Base-by-base conservation (phyloP, 2,888 invertebrate genomes). In the Platerodrilus igneus region DNA sequence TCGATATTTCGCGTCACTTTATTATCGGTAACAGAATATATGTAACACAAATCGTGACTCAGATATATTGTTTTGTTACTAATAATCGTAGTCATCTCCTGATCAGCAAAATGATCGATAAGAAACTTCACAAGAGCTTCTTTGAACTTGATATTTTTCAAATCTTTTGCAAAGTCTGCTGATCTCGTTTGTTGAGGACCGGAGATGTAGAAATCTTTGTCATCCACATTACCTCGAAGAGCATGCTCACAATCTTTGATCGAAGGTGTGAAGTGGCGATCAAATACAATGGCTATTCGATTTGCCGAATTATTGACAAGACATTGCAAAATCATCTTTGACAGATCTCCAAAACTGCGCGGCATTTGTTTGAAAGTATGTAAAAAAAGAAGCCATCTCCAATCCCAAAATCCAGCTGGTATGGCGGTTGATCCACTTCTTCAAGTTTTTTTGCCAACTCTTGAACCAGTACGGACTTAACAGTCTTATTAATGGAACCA, bases 121-220 rank as follows among this genome's bases (percentile, higher is more conserved):
- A 59, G 37, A 44, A 59, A 59, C 11, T 51, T 45, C 2, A 56
- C 56, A 4, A 58, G 16, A 27, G 57, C 58, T 34, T 33, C 20
- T 45, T 51, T 51, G 19, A 50, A 51, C 2, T 50, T 25, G 5
- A 38, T 25, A 20, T 51, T 50, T 39, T 45, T 40, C 5, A 48
- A 19, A 15, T 47, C 38, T 36, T 40, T 25, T 7, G 35, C 10
- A 32, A 50, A 50, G 32, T 51, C 37, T 18, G 35, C 21, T 5
- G 48, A 37, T 28, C 48, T 31, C 5, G 23, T 42, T 48, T 48
- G 46, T 39, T 48, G 37, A 20, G 44, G 44, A 16, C 45, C 33
- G 19, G 43, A 20, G 8, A 41, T 31, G 14, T 38, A 13, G 35
- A 48, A 41, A 41, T 47, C 52, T 7, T 41, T 32, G 18, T 43